Conservation (phyloP, 2,888 invertebrate genomes). For the Salpingus planirostris region DNA sequence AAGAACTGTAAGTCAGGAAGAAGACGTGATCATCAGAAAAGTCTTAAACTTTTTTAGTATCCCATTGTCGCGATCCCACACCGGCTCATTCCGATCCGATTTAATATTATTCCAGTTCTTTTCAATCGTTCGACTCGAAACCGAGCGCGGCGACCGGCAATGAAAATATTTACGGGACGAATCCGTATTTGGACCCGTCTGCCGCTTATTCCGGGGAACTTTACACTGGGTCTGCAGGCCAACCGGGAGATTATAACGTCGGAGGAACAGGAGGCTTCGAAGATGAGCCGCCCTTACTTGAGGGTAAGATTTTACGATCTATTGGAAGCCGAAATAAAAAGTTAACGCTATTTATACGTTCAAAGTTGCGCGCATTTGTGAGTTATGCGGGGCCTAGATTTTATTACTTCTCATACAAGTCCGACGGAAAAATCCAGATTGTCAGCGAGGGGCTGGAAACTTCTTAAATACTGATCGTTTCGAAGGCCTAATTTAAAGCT, state of each 20-base stretch:
- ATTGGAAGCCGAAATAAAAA: constrained; percentile 15
- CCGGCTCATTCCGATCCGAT: no score
- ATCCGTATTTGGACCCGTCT: constrained; percentile 18
- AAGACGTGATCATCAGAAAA: no score
- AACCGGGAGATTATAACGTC: constrained; percentile 4
- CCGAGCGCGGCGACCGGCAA: constrained; percentile 9
- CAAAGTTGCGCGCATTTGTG: neutral
- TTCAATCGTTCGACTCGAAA: constrained; percentile 24
- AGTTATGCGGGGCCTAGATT: no score
- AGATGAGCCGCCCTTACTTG: constrained; percentile 17
- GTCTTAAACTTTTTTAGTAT: no score
- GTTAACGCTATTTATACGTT: constrained; percentile 8
- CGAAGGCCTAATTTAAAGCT: no score
- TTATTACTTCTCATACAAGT: no score
- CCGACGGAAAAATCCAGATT: no score
- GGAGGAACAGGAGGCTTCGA: constrained; percentile 10
- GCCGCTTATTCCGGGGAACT: constrained; percentile 13
- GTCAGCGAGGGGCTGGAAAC: no score
- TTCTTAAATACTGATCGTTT: no score
- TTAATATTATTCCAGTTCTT: no score
- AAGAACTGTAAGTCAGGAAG: no score
- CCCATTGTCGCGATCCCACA: no score
- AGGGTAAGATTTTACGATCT: constrained; percentile 15
- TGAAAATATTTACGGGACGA: constrained; percentile 16
- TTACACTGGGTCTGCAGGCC: constrained; percentile 7